A percentile compares a stretch with the other conserved stretches of the same genome.
Evolutionary conservation across 2,797 vertebrate genomes (phyloP).

Genomic region (Myripristis jacobus): DNA sequence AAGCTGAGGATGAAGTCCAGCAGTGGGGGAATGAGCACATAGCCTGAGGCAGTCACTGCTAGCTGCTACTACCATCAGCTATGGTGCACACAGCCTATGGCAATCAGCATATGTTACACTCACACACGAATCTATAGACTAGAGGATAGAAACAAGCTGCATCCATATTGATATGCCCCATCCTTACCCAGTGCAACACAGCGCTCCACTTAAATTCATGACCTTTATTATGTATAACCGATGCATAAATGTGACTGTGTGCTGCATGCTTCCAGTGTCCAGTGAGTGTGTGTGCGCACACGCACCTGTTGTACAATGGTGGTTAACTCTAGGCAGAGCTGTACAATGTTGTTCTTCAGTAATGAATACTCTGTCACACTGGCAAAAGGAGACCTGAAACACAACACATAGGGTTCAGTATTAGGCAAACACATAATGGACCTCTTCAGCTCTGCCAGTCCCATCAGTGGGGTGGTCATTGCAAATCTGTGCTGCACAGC

Average conservation of each 20-base stretch:
- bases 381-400: constrained; percentile 91
- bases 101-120: constrained; percentile 37
- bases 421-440: constrained; percentile 1
- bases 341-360: constrained; percentile 95
- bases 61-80: constrained; percentile 39
- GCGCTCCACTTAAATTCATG: constrained; percentile 17
- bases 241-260: not conserved
- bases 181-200: constrained; percentile 12
- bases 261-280: not conserved
- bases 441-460: no score
- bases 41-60: constrained; percentile 34
- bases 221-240: constrained; percentile 8
- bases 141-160: constrained; percentile 8
- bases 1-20: constrained; percentile 25
- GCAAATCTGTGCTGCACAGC: no score
- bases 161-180: constrained; percentile 8
- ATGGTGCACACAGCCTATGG: constrained; percentile 47
- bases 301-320: constrained; percentile 94
- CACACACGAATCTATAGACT: constrained; percentile 49
- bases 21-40: constrained; percentile 34
- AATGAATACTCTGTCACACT: constrained; percentile 94
- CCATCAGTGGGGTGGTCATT: no score
- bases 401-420: constrained; percentile 35
- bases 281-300: constrained; percentile 26
- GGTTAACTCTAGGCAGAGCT: constrained; percentile 94